Evolutionary conservation across 2,888 invertebrate species (phyloP).

Genomic region (Bellardia pandia): DNA sequence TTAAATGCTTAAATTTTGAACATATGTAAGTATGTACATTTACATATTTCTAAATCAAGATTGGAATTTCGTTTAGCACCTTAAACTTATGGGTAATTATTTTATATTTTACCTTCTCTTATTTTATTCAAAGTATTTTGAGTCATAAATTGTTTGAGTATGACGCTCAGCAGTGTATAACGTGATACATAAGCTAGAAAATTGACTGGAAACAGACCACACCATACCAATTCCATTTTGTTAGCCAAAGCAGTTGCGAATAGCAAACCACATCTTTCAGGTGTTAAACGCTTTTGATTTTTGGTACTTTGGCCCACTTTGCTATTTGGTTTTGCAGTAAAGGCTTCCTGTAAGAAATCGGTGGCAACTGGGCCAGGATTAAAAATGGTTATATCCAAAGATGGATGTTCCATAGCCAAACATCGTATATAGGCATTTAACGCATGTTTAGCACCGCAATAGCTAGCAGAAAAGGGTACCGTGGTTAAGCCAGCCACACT

Average conservation of each 20-base stretch:
- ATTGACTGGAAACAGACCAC: constrained; percentile 87
- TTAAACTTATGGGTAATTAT: neutral
- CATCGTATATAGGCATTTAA: constrained; percentile 90
- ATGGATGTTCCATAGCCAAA: constrained; percentile 86
- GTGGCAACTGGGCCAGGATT: constrained; percentile 92
- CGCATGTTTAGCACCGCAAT: constrained; percentile 91
- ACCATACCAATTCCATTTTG: constrained; percentile 88
- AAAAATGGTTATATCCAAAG: constrained; percentile 88
- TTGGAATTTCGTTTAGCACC: constrained; percentile 28
- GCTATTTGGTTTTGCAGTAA: constrained; percentile 87
- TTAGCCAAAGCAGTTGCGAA: constrained; percentile 87
- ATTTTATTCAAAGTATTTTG: constrained; percentile 78
- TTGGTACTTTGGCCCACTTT: constrained; percentile 83
- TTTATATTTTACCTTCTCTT: constrained; percentile 79
- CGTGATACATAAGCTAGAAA: constrained; percentile 86
- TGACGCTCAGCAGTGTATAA: constrained; percentile 84
- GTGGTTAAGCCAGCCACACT: constrained; percentile 90
- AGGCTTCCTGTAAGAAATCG: constrained; percentile 88
- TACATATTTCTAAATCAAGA: constrained; percentile 2
- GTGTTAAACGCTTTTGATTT: constrained; percentile 85
- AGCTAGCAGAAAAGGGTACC: constrained; percentile 88
- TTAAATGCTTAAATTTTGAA: constrained; percentile 27
- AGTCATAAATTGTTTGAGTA: constrained; percentile 76
- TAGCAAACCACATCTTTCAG: constrained; percentile 86
- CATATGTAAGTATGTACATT: neutral